Evolutionary conservation across 2,797 vertebrate species (phyloP), one percentile per base, ranked within the genome.

Genomic region (Lerista edwardsae): DNA sequence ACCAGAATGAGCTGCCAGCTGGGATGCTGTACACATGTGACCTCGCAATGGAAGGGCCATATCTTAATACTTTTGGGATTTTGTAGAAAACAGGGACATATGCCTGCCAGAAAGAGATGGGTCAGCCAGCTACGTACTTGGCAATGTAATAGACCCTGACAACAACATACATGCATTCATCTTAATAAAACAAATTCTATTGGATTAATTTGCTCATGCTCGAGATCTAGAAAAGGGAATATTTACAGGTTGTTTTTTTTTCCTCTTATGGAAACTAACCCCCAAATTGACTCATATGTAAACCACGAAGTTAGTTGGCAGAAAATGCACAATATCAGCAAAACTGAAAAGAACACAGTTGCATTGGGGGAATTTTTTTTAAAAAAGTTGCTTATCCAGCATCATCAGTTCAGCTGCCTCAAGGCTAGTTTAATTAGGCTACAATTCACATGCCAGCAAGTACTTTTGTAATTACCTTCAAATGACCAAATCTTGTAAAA

Each of bases 241-340:
- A 9, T 81, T 55, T 34, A 82, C 15, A 44, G 39, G 39, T 23
- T 79, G 41, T 44, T 44, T 44, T 44, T 44, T 44, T 44, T 44
- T 44, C 7, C 19, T 23, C 65, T 64, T 65, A 31, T 44, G 19
- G 88, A 89, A 91, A 27, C 27, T 81, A 93, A 86, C 86, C 88
- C 87, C 10, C 25, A 81, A 83, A 85, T 65, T 86, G 61, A 86
- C 62, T 91, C 9, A 85, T 79, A 91, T 80, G 83, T 88, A 86
- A 91, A 91, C 83, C 57, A 83, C 79, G 34, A 80, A 14, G 84
- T 88, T 89, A 88, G 51, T 93, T 96, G 92, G 89, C 88, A 92
- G 68, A 93, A 96, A 95, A 95, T 57, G 41, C 84, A 81, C 79
- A 44, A 89, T 91, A 93, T 96, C 95, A 96, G 94, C 94, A 96